phyloP scores from a whole-genome alignment of 1,140 invertebrate genomes.

The Lepidurus apus region DNA sequence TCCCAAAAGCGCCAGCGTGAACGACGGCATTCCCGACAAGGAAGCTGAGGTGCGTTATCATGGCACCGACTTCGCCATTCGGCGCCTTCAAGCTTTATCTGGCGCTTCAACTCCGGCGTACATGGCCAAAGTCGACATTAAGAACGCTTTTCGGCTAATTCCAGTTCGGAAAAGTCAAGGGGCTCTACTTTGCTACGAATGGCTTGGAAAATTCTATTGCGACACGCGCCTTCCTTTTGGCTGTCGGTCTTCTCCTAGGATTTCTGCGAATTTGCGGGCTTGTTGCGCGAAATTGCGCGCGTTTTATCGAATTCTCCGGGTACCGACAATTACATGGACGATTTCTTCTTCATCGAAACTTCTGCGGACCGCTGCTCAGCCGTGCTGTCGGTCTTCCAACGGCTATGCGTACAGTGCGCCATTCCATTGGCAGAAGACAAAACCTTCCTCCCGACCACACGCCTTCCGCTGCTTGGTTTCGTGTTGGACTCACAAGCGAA shows the following conservation, averaged over 20 bases:
- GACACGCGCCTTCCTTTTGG: constrained; percentile 23
- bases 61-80: neutral
- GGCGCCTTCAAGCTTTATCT: neutral
- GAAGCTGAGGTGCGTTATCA: too few relatives aligned
- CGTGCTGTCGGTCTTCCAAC: neutral
- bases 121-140: neutral
- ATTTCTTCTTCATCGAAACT: neutral
- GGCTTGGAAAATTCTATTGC: neutral
- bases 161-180: neutral
- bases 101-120: neutral
- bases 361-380: neutral
- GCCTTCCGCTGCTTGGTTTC: too few relatives aligned
- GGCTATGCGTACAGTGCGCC: neutral
- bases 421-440: neutral
- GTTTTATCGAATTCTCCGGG: neutral
- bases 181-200: neutral
- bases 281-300: neutral
- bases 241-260: neutral
- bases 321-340: neutral
- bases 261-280: neutral
- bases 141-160: neutral
- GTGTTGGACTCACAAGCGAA: too few relatives aligned
- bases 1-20: neutral
- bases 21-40: neutral
- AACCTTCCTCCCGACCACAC: too few relatives aligned